These are phyloP conservation scores for Dromas ardeola DNA, from an alignment of 2,113 vertebrate species.

Conservation along the genomic window DNA sequence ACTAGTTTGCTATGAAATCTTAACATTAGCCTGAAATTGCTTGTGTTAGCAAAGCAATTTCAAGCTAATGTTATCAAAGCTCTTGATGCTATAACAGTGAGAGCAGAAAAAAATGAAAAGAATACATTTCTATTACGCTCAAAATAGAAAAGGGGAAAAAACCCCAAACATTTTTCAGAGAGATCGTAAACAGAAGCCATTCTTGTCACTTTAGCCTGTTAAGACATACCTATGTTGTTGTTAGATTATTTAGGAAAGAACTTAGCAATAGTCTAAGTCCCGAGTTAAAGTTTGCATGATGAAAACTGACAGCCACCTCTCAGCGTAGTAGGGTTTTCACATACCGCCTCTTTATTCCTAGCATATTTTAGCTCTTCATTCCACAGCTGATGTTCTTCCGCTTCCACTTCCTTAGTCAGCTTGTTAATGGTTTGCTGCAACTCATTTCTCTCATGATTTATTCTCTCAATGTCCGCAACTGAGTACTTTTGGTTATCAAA, in stretches of 20 bases:
- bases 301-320: background rate
- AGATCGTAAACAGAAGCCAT: background rate
- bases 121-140: background rate
- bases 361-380: conserved; percentile 90
- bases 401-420: conserved; percentile 83
- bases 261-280: background rate
- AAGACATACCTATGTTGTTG: background rate
- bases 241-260: background rate
- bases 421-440: conserved; percentile 86
- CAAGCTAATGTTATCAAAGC: background rate
- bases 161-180: background rate
- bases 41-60: background rate
- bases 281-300: background rate
- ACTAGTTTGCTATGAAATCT: background rate
- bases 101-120: background rate
- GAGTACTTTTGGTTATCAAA: conserved; percentile 93
- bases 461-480: conserved; percentile 90
- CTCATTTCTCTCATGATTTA: conserved; percentile 91
- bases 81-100: background rate
- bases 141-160: background rate
- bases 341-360: conserved; percentile 88
- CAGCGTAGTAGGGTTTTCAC: background rate
- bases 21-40: background rate
- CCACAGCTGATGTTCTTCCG: conserved; percentile 89
- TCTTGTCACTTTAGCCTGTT: background rate